phyloP scores from a whole-genome alignment of 2,797 vertebrate species.

The Chelon auratus region DNA sequence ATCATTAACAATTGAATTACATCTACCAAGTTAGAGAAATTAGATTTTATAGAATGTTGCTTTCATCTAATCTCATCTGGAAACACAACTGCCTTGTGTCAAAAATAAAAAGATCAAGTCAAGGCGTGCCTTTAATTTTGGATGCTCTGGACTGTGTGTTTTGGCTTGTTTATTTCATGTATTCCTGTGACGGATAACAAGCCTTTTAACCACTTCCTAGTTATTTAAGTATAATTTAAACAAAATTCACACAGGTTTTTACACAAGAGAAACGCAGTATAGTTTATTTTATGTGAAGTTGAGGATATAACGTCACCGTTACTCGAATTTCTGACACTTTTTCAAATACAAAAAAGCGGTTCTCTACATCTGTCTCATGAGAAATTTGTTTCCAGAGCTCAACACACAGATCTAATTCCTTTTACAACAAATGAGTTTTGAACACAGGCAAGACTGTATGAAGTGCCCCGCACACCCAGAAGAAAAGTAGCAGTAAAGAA shows the following conservation, averaged over 20 bases:
- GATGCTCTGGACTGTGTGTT: conserved; percentile 35
- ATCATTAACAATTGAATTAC: not conserved
- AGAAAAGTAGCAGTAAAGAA: not conserved
- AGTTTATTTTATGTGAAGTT: too few species aligned
- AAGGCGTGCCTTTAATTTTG: conserved; percentile 53
- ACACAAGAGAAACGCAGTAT: too few species aligned
- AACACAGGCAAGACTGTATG: not conserved
- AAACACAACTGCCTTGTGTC: not conserved
- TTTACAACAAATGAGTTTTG: not conserved
- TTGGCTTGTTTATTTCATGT: not conserved
- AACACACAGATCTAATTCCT: not conserved
- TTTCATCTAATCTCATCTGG: not conserved
- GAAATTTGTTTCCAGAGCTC: not conserved
- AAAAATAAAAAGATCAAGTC: conserved; percentile 32
- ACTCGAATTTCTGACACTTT: too few species aligned
- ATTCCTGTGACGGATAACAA: too few species aligned
- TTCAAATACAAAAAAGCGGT: too few species aligned
- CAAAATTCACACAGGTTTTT: too few species aligned
- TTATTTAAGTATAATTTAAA: too few species aligned
- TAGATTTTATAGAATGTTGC: not conserved
- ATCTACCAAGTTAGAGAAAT: not conserved
- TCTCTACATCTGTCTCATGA: too few species aligned
- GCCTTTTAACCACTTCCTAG: conserved; percentile 29
- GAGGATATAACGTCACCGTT: too few species aligned
- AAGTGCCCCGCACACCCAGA: not conserved